Percentiles rank a stretch among this genome's conserved stretches.
These are phyloP conservation scores for Mesorhabditis belari DNA, from an alignment of 2,888 invertebrate genomes.

Conservation along the genomic window DNA sequence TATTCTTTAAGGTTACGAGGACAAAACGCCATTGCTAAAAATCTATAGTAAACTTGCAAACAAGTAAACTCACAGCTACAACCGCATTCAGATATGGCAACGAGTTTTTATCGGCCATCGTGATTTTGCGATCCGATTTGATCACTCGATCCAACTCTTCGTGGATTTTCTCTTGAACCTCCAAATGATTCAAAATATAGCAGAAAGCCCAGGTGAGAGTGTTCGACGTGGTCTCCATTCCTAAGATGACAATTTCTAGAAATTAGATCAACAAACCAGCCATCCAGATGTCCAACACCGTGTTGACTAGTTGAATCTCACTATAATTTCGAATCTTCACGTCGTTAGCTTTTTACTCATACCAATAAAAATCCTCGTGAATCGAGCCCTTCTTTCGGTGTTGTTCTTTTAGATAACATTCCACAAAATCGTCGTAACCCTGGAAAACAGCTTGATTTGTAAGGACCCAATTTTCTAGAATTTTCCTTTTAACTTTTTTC, in stretches of 20 bases:
- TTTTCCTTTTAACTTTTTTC: neutral
- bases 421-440: constrained; percentile 14
- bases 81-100: constrained; percentile 19
- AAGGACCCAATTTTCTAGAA: neutral
- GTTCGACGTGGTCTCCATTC: constrained; percentile 12
- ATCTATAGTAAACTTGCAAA: no score
- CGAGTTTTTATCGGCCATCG: constrained; percentile 15
- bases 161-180: constrained; percentile 19
- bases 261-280: neutral
- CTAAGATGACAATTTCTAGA: neutral
- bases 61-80: constrained; percentile 16
- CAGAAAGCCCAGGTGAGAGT: constrained; percentile 16
- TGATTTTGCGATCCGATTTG: constrained; percentile 20
- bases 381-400: constrained; percentile 8
- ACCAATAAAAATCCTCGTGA: constrained; percentile 11
- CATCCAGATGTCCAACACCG: neutral
- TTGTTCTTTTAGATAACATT: constrained; percentile 17
- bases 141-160: constrained; percentile 28
- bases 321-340: neutral
- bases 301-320: neutral
- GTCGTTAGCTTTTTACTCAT: no score
- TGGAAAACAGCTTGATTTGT: neutral
- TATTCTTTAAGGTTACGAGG: no score
- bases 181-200: constrained; percentile 12
- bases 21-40: no score